phyloP scores from a whole-genome alignment of 2,888 invertebrate genomes.

The Prosapia bicincta region DNA sequence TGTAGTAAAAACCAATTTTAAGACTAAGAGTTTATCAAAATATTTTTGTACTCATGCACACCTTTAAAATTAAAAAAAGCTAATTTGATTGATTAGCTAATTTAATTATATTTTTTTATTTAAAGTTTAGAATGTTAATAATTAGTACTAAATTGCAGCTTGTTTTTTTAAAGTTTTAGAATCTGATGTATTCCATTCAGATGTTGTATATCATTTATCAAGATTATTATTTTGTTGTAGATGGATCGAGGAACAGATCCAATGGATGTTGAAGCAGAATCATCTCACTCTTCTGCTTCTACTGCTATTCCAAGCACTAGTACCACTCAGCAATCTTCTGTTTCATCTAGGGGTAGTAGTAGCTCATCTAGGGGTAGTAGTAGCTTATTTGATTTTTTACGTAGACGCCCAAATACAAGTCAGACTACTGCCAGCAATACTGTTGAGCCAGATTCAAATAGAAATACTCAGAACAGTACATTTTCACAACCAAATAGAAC shows the following conservation, averaged over 20 bases:
- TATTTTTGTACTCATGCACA: no score
- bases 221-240: no score
- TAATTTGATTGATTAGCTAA: no score
- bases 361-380: background rate
- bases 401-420: background rate
- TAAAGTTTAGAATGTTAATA: no score
- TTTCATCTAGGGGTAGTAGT: background rate
- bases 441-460: background rate
- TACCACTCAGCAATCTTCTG: background rate
- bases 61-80: no score
- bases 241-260: slow-evolving; percentile 68
- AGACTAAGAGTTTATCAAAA: no score
- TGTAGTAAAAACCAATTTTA: no score
- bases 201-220: slow-evolving; percentile 31
- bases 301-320: background rate
- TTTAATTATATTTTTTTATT: no score
- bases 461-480: background rate
- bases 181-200: no score
- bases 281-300: slow-evolving; percentile 40
- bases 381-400: background rate
- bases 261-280: slow-evolving; percentile 55
- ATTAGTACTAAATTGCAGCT: no score
- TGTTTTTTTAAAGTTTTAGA: background rate
- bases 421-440: background rate
- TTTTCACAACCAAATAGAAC: background rate